Evolutionary conservation across 2,113 vertebrate species (phyloP).

Genomic region (Lonchura striata): DNA sequence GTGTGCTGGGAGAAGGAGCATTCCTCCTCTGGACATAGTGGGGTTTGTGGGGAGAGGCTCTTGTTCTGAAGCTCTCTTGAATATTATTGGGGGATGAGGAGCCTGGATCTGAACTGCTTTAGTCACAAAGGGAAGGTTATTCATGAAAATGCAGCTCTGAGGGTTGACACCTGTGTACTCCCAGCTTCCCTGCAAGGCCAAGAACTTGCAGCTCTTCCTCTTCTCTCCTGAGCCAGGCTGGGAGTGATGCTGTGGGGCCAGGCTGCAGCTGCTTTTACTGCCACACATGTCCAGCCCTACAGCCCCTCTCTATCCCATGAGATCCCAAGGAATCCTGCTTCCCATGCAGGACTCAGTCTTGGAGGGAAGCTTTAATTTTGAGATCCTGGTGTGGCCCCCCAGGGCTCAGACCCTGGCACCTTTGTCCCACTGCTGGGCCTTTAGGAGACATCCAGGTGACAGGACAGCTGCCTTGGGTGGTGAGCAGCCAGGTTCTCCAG

Average conservation of each 20-base stretch:
- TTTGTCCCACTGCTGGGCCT: not conserved
- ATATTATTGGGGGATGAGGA: not conserved
- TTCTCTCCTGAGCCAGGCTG: not conserved
- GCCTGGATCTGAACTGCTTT: not conserved
- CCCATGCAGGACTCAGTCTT: not conserved
- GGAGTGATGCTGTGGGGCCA: not conserved
- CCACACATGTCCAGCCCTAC: not conserved
- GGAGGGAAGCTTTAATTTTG: not conserved
- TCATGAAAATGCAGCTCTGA: not conserved
- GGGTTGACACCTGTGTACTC: not conserved
- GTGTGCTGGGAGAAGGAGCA: not conserved
- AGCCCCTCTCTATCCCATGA: rapidly evolving
- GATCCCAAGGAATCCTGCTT: not conserved
- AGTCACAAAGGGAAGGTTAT: not conserved
- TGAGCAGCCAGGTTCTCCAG: not conserved
- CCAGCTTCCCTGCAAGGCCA: not conserved
- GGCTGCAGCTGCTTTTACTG: not conserved
- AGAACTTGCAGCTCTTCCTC: not conserved
- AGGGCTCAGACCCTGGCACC: not conserved
- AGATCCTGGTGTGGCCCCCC: not conserved
- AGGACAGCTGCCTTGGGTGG: not conserved
- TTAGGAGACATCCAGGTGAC: not conserved
- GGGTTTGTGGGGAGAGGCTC: not conserved
- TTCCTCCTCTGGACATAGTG: not conserved
- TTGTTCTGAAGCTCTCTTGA: not conserved